Base-by-base conservation (phyloP, 2,888 invertebrate genomes). In the Leucophenga maculata region DNA sequence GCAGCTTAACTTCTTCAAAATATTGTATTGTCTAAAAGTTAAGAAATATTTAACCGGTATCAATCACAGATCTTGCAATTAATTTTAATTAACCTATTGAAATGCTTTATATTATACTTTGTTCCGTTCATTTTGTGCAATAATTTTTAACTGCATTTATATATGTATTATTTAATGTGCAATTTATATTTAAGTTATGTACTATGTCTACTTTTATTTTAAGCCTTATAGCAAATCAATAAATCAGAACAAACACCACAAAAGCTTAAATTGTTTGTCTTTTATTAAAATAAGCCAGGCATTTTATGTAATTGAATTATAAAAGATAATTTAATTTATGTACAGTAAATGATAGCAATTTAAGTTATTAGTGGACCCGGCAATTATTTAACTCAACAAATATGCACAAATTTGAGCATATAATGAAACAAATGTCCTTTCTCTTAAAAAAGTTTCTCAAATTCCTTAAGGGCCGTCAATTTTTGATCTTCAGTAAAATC, bases 171-270 rank as follows among this genome's bases (percentile, higher is more conserved):
- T 69, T 72, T 73, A 75, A 71, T 73, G 79, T 80, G 79, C 79
- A 80, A 80, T 80, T 69, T 81, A 78, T 65, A 48, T 67, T 75
- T 80, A 83, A 76, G 79, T 78, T 70, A 71, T 67, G 70, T 77
- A 76, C n/a, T 74, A 72, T 73, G 70, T 70, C 59, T 50, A 69
- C 60, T 67, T 55, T 67, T 66, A 69, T 72, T 50, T 69, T 78
- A 78, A 73, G 69, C 65, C 67, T 75, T 22, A 14, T n/a, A 65
- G 69, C 77, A 48, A 75, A 69, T 77, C 77, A 78, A 78, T 78
- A 71, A 72, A 74, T 67, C 76, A 67, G 72, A 67, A 68, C 67
- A 77, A 65, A 76, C 74, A 39, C 8, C 39, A 39, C 39, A 39
- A 8, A 39, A 8, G 39, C 39, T 39, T 8, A 39, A 39, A 32